Evolutionary conservation across 2,113 vertebrate genomes (phyloP).

Genomic region (Recurvirostra avosetta): DNA sequence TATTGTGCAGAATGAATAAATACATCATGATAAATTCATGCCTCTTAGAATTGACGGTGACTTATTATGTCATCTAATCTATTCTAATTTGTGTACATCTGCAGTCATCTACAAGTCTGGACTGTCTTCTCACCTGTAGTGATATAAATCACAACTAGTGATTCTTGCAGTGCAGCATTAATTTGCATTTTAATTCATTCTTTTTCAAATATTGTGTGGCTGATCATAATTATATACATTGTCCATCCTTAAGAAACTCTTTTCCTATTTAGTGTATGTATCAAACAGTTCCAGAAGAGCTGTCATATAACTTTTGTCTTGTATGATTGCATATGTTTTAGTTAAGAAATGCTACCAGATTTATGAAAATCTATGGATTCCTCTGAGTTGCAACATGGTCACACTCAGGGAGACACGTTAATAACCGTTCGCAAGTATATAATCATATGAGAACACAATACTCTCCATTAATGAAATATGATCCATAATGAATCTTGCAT

Average conservation of each 20-base stretch:
- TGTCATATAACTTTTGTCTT: neutral
- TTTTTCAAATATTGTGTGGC: neutral
- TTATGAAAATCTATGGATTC: neutral
- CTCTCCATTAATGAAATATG: constrained; percentile 40
- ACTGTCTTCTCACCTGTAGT: constrained; percentile 32
- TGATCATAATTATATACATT: neutral
- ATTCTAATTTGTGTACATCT: constrained; percentile 25
- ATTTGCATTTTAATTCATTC: constrained; percentile 24
- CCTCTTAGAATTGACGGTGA: neutral
- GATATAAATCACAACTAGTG: constrained; percentile 25
- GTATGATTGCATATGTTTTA: neutral
- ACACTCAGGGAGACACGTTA: neutral
- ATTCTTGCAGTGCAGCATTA: neutral
- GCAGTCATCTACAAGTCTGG: constrained; percentile 1
- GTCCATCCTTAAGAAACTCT: neutral
- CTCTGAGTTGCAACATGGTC: neutral
- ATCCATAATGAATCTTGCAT: constrained; percentile 22
- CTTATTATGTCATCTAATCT: neutral
- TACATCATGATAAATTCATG: neutral
- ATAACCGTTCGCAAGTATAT: neutral
- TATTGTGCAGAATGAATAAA: neutral
- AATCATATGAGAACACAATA: constrained; percentile 21
- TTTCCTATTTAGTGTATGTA: neutral
- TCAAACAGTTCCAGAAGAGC: neutral
- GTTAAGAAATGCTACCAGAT: neutral